Evolutionary conservation across 2,888 invertebrate genomes (phyloP), one percentile per base, ranked within the genome.

Genomic region (Hipparchia sbordonii): DNA sequence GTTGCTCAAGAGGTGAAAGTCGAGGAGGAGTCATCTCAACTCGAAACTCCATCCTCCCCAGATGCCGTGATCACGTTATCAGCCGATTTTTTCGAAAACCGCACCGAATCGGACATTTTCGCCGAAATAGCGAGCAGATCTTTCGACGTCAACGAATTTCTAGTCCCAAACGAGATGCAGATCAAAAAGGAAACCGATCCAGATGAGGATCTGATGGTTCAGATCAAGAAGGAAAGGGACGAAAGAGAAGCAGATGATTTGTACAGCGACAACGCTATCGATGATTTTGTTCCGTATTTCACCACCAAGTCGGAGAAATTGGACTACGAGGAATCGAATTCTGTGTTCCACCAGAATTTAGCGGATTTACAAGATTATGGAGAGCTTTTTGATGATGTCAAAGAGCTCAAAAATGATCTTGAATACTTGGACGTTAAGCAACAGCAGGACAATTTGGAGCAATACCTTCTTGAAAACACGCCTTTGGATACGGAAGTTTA

Each of bases 291-390:
- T 39, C 90, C 93, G 2, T 93, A 90, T 70, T 94, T 93, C 80
- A 80, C 84, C 6, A 82, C 84, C 7, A 91, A 90, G 78, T 76
- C 87, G 0, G 92, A 90, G 74, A 89, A 87, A 71, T 81, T 87
- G 77, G 89, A 88, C 75, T 84, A 79, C 79, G 94, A 82, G 54
- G 94, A 86, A 79, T 79, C 87, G 0, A 84, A 89, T 72, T 94
- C 95, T 0, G 94, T 95, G 0, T 91, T 92, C 79, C 93, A 94
- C 65, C 95, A 95, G 77, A 95, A 95, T 78, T 80, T 95, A 76
- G 95, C 95, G 0, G 95, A 95, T 83, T 82, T 95, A 10, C 89
- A 91, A 74, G 95, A 95, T 76, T 95, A 94, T 76, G 93, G 87
- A 3, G 93, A 94, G 60, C 76, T 89, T 12, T 86, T 88, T 6